Percentiles rank a stretch among this genome's conserved stretches.
Conservation (phyloP, 2,113 vertebrate genomes). For the Elephas maximus region DNA sequence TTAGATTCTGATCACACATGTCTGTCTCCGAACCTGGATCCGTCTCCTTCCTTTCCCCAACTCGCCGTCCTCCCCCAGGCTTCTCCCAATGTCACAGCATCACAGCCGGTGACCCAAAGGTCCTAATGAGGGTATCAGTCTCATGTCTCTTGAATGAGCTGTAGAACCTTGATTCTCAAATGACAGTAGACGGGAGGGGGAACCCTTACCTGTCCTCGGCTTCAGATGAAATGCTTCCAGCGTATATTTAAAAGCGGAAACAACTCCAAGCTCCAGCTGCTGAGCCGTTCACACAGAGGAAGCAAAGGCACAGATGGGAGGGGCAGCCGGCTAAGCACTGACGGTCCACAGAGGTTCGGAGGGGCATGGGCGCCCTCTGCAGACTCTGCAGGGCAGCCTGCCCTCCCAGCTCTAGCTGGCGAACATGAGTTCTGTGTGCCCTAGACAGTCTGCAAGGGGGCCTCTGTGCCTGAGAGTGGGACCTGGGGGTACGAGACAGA, state of each 20-base stretch:
- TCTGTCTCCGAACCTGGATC: neutral
- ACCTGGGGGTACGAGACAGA: too few relatives aligned
- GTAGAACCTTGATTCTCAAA: neutral
- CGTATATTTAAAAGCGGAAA: slow-evolving; percentile 53
- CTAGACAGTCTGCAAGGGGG: neutral
- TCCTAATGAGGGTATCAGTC: neutral
- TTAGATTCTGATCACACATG: too few relatives aligned
- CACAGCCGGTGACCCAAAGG: neutral
- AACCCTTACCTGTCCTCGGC: neutral
- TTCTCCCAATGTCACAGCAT: neutral
- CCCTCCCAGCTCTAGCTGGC: neutral
- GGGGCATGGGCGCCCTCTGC: neutral
- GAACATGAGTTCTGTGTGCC: neutral
- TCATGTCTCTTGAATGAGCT: neutral
- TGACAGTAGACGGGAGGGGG: slow-evolving; percentile 46
- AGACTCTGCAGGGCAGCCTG: neutral
- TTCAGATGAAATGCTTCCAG: slow-evolving; percentile 62
- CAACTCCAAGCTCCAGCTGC: slow-evolving; percentile 14
- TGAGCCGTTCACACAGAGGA: slow-evolving; percentile 43
- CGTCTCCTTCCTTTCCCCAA: neutral
- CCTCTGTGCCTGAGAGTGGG: neutral
- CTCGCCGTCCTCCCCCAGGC: neutral
- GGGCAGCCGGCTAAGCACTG: accelerated
- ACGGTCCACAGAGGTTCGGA: accelerated
- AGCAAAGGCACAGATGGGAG: slow-evolving; percentile 15